Evolutionary conservation across 2,888 invertebrate species (phyloP).

Genomic region (Tenthredo mesomela): DNA sequence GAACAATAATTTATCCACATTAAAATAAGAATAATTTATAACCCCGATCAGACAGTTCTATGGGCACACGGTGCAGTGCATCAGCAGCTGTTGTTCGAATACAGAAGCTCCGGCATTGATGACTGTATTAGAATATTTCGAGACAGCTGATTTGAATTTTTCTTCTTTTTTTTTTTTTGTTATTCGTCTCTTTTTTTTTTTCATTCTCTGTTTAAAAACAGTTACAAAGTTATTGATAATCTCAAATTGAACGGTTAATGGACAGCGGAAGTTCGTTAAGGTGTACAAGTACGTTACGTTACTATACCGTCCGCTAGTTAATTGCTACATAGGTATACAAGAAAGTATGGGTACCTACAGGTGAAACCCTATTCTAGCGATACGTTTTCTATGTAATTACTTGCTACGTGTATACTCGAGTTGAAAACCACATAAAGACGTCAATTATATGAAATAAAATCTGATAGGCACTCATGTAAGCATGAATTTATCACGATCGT

Average conservation of each 20-base stretch:
- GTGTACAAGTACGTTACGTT: constrained; percentile 32
- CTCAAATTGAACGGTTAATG: constrained; percentile 36
- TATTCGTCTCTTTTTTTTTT: background rate
- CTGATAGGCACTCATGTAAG: background rate
- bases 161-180: background rate
- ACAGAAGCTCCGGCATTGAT: constrained; percentile 37
- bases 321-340: background rate
- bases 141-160: constrained; percentile 37
- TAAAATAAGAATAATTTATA: background rate
- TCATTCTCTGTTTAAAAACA: background rate
- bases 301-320: constrained; percentile 18
- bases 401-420: background rate
- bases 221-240: constrained; percentile 37
- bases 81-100: constrained; percentile 24
- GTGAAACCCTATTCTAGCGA: constrained; percentile 32
- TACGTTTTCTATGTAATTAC: constrained; percentile 14
- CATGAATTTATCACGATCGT: background rate
- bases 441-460: constrained; percentile 27
- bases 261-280: constrained; percentile 45
- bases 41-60: background rate
- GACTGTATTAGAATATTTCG: constrained; percentile 45
- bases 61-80: constrained; percentile 16
- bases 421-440: background rate
- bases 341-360: constrained; percentile 34
- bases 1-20: background rate